A percentile compares a stretch with the other conserved stretches of the same genome.
Evolutionary conservation across 2,888 invertebrate species (phyloP).

Genomic region (Caradrina kadenii): DNA sequence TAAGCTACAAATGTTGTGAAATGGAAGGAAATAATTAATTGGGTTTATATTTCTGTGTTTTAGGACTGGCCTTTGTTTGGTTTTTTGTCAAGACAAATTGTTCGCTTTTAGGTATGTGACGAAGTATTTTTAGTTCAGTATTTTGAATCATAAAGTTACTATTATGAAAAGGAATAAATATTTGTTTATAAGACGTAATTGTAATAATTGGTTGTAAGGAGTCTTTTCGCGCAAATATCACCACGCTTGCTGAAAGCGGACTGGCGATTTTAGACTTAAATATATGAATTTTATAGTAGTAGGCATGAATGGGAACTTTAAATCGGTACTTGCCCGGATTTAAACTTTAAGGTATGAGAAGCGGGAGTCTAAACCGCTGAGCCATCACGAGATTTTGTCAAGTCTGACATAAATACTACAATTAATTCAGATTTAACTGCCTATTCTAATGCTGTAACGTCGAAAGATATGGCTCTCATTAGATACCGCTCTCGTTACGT

Average conservation of each 20-base stretch:
- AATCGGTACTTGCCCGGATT: no score
- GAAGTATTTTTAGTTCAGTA: background rate
- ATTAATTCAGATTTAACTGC: conserved; percentile 47
- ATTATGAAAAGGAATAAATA: no score
- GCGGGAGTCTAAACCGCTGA: no score
- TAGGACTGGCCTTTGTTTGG: background rate
- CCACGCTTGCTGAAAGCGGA: no score
- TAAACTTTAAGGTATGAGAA: no score
- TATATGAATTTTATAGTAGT: no score
- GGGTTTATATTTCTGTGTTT: conserved; percentile 18
- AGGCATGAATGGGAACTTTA: no score
- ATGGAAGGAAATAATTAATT: conserved; percentile 39
- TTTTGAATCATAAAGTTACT: no score
- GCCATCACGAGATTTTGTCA: background rate
- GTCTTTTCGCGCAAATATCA: no score
- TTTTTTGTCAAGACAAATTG: background rate
- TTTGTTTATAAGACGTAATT: no score
- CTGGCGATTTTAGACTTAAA: no score
- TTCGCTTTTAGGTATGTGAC: background rate
- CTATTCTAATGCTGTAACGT: conserved; percentile 25
- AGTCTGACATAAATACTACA: background rate
- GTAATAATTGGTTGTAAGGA: no score
- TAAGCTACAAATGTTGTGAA: conserved; percentile 37
- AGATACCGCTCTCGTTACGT: conserved; percentile 50
- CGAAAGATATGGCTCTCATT: conserved; percentile 51